Base-by-base conservation (phyloP, 2,888 invertebrate species). In the Lissocephala sabroskyi region DNA sequence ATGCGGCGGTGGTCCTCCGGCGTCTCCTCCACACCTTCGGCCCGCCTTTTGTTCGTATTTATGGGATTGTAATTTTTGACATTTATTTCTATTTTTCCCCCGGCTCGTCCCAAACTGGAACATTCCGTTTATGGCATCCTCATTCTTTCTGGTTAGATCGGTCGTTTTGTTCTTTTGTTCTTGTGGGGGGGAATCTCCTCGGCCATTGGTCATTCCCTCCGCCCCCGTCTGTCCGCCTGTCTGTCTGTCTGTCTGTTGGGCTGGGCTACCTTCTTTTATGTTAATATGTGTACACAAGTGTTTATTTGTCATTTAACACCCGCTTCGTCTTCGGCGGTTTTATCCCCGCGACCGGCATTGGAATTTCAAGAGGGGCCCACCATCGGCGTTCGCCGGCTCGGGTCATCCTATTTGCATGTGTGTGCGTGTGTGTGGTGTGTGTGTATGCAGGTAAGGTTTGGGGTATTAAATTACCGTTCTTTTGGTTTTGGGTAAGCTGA, bases 271-370 rank as follows among this genome's bases (percentile, higher is more conserved):
- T 50, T 57, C 52, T 59, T 46, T 50, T 60, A 63, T 59, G 71
- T 56, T 60, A 62, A 59, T 77, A 68, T 75, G n/a, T n/a, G 59
- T 65, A 52, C 67, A 67, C 75, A 75, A 75, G 75, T 75, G 75
- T 75, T 77, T 78, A 67, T 67, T 57, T 78, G 76, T 62, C 70
- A 76, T 67, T 65, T 73, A 75, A 78, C 75, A 78, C 78, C 70
- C 68, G 70, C 57, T 57, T 45, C 48, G 23, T 23, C 3, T 23
- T 23, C 4, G 3, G 23, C 7, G 3, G 23, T 23, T 7, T 23
- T 23, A 5, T 23, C 11, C 19, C 18, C 17, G 35, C 30, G 23
- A 23, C 19, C 14, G 6, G 16, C 11, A 37, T 43, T 49, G 33
- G 48, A 39, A 48, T 30, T 30, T 30, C 4, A 30, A 18, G 11